Evolutionary conservation across 2,888 invertebrate species (phyloP).

Genomic region (Drosophila falleni): DNA sequence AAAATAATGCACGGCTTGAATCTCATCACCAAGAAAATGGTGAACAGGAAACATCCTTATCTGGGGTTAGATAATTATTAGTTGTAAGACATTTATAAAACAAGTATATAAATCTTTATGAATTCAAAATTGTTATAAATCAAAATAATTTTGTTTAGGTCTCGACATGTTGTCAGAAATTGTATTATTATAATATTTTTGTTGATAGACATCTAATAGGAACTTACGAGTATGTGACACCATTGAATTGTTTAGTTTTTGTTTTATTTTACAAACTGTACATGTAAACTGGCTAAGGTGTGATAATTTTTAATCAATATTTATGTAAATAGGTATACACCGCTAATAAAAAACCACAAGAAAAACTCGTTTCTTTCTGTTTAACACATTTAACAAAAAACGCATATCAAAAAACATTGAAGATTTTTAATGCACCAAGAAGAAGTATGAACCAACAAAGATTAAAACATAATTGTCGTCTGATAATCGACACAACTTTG

Average conservation of each 20-base stretch:
- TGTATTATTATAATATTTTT: slow-evolving; percentile 44
- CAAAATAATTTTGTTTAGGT: slow-evolving; percentile 22
- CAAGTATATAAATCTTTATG: slow-evolving; percentile 32
- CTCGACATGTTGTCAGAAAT: slow-evolving; percentile 25
- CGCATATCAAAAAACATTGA: background rate
- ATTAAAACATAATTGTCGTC: too few relatives aligned
- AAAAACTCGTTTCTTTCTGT: slow-evolving; percentile 7
- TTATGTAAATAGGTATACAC: slow-evolving; percentile 53
- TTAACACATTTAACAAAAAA: background rate
- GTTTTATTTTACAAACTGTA: slow-evolving; percentile 22
- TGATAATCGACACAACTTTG: too few relatives aligned
- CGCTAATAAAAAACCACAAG: slow-evolving; percentile 40
- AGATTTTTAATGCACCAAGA: too few relatives aligned
- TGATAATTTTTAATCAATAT: slow-evolving; percentile 65
- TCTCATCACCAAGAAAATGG: slow-evolving; percentile 84
- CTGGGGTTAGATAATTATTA: slow-evolving; percentile 55
- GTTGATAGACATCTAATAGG: slow-evolving; percentile 35
- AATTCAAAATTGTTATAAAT: slow-evolving; percentile 32
- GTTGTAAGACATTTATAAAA: slow-evolving; percentile 21
- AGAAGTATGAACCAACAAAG: background rate
- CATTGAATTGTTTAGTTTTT: slow-evolving; percentile 34
- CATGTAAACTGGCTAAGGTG: slow-evolving; percentile 67
- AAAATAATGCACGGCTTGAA: slow-evolving; percentile 93
- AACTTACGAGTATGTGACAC: slow-evolving; percentile 16
- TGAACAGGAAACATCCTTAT: slow-evolving; percentile 58